phyloP scores from a whole-genome alignment of 2,113 vertebrate genomes.

The Phylloscopus whistleri region DNA sequence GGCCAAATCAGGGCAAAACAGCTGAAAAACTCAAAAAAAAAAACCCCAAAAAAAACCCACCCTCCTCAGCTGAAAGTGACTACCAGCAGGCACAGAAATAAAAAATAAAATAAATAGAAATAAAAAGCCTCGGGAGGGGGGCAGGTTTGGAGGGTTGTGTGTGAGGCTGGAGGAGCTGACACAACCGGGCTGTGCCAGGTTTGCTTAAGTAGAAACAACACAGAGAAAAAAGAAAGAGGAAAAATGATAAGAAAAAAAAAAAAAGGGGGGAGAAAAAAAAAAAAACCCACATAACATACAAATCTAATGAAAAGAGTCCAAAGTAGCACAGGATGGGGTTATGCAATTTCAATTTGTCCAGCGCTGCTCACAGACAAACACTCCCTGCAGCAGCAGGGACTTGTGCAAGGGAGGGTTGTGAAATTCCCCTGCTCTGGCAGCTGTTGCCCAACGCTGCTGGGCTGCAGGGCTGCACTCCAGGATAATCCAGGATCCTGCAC shows the following conservation, averaged over 20 bases:
- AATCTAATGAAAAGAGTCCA: not conserved
- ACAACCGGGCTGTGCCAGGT: not conserved
- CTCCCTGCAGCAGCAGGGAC: not conserved
- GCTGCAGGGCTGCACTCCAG: not conserved
- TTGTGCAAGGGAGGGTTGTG: slow-evolving; percentile 42
- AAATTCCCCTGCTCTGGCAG: not conserved
- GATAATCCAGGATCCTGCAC: not conserved
- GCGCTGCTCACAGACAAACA: not conserved
- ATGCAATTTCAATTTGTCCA: slow-evolving; percentile 51
- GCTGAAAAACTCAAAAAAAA: too few species aligned
- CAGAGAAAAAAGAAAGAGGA: not conserved
- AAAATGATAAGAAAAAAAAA: not conserved
- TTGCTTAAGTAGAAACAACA: not conserved
- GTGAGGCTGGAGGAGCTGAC: not conserved
- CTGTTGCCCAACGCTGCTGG: not conserved
- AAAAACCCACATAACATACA: not conserved
- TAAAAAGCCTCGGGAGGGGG: not conserved
- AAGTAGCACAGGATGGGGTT: slow-evolving; percentile 26
- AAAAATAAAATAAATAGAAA: not conserved
- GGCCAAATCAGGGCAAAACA: not conserved
- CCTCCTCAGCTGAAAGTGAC: not conserved
- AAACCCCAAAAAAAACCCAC: not conserved
- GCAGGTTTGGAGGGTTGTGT: not conserved
- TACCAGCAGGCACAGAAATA: not conserved
- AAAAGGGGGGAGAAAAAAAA: too few species aligned